Evolutionary conservation across 1,140 invertebrate species (phyloP), one percentile per base, ranked within the genome.

Genomic region (Cardiocondyla obscurior): DNA sequence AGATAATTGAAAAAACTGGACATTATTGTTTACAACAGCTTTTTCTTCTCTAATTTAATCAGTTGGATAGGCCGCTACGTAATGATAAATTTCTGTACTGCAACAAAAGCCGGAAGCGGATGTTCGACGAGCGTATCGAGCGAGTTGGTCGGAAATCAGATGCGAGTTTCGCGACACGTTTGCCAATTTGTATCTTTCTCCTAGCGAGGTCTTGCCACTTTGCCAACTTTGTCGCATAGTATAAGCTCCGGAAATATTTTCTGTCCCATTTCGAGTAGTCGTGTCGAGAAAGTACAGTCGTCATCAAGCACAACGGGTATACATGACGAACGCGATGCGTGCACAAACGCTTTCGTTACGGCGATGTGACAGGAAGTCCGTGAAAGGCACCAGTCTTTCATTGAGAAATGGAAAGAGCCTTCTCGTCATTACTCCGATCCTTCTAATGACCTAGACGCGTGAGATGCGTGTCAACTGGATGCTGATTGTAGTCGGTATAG

Each of bases 231-330:
- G 69, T 30, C 30, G 33, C 30, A 16, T 5, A 53, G 67, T 12
- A 39, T 30, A 36, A 77, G 14, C 22, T 77, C 0, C 14, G 46
- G 53, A 70, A 49, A 25, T 22, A 58, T 58, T 81, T 84, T 86
- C 73, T 36, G 53, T 39, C 57, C 42, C 58, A 55, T 86, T 85
- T 85, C 51, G 12, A 85, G 22, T 30, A 44, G 22, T 16, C 22
- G 36, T 44, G 28, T 12, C 33, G 49, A 39, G 83, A 85, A 85
- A 85, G 74, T 81, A n/a, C 83, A 49, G 1, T 10, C 8, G 49
- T 12, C 14, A 2, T 30, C 6, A 28, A 33, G 30, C 60, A 62
- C 25, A 64, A 42, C 55, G 62, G 10, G 36, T n/a, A 36, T 55
- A 14, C n/a, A n/a, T n/a, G n/a, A n/a, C 57, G 72, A 30, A 30